Evolutionary conservation across 2,888 invertebrate genomes (phyloP), one percentile per base, ranked within the genome.

Genomic region (Ganaspis brasiliensis): DNA sequence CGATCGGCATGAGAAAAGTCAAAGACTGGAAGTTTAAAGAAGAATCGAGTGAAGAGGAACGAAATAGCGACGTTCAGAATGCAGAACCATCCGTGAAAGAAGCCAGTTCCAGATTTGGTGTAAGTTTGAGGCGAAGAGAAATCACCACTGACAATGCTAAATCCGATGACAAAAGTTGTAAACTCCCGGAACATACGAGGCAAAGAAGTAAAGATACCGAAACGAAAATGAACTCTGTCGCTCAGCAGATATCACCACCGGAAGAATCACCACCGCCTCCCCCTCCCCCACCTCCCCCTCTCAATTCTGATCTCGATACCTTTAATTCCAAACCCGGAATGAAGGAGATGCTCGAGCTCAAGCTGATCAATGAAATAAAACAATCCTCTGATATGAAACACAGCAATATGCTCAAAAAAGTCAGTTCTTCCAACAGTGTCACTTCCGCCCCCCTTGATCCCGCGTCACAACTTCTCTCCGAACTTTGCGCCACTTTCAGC

Each of bases 401-500:
- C 77, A 93, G 93, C 77, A 92, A 93, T 78, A 88, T 87, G 26
- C 78, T 89, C 71, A 93, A 93, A 88, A 78, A 82, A 35, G 85
- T 84, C 21, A 85, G 79, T 71, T 70, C 82, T 26, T 76, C 79
- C 3, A 87, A 82, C 40, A 88, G 81, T 71, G 79, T 85, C 14
- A 79, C 87, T 2, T 84, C 89, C 2, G 86, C 85, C 1, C 87
- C 92, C 93, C 90, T 93, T 83, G 96, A 97, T 91, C 97, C 97
- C 0, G 96, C 96, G 12, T 94, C 96, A 72, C 95, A 97, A 87
- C 92, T 97, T 81, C 95, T 97, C 10, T 96, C 95, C 14, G 97
- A 97, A 91, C 93, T 97, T 73, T 97, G 97, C 71, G 97, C 97
- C 91, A 96, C 95, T 87, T 94, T 97, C 87, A 96, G 96, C 90